Percentiles rank a stretch among this genome's conserved stretches.
Evolutionary conservation across 2,113 vertebrate genomes (phyloP).

Genomic region (Lepisosteus oculatus): DNA sequence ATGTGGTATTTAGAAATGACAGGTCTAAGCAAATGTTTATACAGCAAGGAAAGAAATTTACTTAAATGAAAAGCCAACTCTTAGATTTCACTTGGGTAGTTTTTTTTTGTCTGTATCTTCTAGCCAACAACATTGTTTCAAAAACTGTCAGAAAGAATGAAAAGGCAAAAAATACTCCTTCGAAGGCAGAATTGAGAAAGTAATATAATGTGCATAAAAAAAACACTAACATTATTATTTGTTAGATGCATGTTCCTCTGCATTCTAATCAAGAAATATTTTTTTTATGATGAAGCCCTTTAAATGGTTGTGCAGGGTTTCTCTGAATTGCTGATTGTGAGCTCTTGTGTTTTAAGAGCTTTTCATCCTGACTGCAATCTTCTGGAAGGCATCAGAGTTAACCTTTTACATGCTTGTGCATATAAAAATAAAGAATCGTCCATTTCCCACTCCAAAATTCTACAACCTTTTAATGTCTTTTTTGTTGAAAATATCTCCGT

Average conservation of each 20-base stretch:
- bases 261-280: background rate
- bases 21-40: no score
- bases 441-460: no score
- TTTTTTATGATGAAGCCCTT: background rate
- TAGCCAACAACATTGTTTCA: background rate
- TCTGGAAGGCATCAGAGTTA: constrained; percentile 21
- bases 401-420: constrained; percentile 5
- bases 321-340: constrained; percentile 15
- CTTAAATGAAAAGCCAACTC: no score
- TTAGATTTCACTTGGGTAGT: background rate
- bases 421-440: background rate
- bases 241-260: background rate
- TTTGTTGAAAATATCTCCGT: constrained; percentile 1
- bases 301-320: constrained; percentile 7
- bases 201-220: background rate
- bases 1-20: no score
- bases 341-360: constrained; percentile 2
- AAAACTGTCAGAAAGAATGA: background rate
- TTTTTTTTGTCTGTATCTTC: background rate
- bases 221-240: background rate
- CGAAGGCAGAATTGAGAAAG: background rate
- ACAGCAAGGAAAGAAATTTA: no score
- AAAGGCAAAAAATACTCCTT: background rate
- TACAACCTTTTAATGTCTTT: background rate
- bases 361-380: constrained; percentile 5